These are phyloP conservation scores for Agrotis exclamationis DNA, from an alignment of 2,888 invertebrate species.

Conservation along the genomic window DNA sequence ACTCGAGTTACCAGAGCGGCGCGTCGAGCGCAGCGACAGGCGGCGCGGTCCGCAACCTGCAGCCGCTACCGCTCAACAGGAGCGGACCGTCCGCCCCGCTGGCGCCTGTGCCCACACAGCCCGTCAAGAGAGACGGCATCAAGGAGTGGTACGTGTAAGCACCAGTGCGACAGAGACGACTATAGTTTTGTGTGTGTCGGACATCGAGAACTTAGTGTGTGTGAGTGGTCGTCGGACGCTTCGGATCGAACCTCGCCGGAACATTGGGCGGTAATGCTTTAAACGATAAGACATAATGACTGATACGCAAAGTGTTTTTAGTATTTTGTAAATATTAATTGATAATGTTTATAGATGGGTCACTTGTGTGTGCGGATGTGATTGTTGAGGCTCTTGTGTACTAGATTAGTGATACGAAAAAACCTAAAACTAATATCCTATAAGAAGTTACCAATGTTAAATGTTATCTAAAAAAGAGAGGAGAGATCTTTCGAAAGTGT, in stretches of 20 bases:
- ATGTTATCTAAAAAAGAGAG: constrained; percentile 6
- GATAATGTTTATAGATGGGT: constrained; percentile 78
- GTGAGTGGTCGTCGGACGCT: constrained; percentile 67
- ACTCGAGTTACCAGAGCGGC: constrained; percentile 87
- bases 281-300: constrained; percentile 81
- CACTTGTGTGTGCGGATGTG: constrained; percentile 83
- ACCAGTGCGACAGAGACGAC: constrained; percentile 16
- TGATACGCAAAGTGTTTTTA: constrained; percentile 87
- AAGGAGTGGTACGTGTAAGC: constrained; percentile 98
- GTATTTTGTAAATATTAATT: constrained; percentile 87
- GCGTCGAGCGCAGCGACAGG: constrained; percentile 87
- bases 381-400: constrained; percentile 67
- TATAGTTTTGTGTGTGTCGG: constrained; percentile 50
- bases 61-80: constrained; percentile 84
- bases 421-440: constrained; percentile 12
- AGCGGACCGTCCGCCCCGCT: constrained; percentile 86
- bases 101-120: constrained; percentile 89
- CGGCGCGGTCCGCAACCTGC: constrained; percentile 88
- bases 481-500: neutral
- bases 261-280: constrained; percentile 72
- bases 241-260: constrained; percentile 56
- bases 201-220: constrained; percentile 64
- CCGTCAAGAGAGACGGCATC: constrained; percentile 96
- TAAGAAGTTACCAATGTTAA: constrained; percentile 7
- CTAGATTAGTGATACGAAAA: constrained; percentile 49